These are phyloP conservation scores for Thamnophis sirtalis DNA, from an alignment of 2,113 vertebrate genomes.

Conservation along the genomic window DNA sequence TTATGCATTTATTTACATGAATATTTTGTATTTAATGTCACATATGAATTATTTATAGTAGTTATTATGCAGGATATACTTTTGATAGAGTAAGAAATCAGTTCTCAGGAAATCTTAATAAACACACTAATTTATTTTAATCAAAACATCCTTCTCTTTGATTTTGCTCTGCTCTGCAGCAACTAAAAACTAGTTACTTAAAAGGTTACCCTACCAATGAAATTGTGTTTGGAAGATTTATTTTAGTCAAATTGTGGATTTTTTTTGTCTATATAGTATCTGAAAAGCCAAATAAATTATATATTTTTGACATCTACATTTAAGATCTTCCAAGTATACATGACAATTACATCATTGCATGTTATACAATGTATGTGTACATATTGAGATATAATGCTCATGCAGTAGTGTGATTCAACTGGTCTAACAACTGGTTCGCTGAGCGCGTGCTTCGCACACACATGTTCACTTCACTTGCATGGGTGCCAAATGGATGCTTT, in stretches of 20 bases:
- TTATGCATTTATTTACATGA: not conserved
- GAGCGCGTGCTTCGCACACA: too few relatives aligned
- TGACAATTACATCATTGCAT: not conserved
- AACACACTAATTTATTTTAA: constrained; percentile 8
- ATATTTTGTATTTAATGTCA: not conserved
- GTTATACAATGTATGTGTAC: not conserved
- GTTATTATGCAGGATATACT: not conserved
- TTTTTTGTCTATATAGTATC: constrained; percentile 8
- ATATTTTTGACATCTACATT: not conserved
- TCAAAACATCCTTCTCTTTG: not conserved
- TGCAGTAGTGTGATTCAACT: not conserved
- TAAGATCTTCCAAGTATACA: not conserved
- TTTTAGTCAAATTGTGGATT: not conserved
- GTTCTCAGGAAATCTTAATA: constrained; percentile 1
- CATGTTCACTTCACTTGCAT: too few relatives aligned
- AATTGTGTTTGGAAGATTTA: not conserved
- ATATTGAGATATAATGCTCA: not conserved
- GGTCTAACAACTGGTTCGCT: too few relatives aligned
- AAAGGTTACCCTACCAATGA: not conserved
- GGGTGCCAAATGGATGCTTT: too few relatives aligned
- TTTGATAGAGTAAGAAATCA: not conserved
- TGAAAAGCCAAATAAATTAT: constrained; percentile 14
- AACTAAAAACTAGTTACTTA: not conserved
- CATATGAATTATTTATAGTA: constrained; percentile 20
- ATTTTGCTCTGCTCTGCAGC: not conserved